Conservation (phyloP, 2,113 vertebrate genomes). For the Pimephales promelas region DNA sequence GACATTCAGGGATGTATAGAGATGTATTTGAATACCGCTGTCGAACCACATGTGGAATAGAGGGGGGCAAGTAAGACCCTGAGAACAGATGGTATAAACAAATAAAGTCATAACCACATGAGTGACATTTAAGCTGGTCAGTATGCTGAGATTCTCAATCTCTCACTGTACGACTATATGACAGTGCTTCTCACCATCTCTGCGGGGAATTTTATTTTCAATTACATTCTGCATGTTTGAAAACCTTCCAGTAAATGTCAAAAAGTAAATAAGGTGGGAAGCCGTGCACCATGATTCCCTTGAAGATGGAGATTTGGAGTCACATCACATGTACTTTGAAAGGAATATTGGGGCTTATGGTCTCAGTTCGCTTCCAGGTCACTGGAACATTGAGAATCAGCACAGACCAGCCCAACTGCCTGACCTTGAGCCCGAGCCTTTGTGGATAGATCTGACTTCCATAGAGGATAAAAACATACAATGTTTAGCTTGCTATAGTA, state of each 20-base stretch:
- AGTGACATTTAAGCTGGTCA: slow-evolving; percentile 56
- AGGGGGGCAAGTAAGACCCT: slow-evolving; percentile 31
- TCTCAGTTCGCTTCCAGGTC: slow-evolving; percentile 46
- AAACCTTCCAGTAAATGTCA: slow-evolving; percentile 62
- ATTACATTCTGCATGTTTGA: slow-evolving; percentile 51
- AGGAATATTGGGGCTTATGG: slow-evolving; percentile 51
- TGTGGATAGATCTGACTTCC: slow-evolving; percentile 8
- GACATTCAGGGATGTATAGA: slow-evolving; percentile 44
- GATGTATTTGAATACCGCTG: slow-evolving; percentile 35
- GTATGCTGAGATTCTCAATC: slow-evolving; percentile 52
- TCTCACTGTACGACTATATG: slow-evolving; percentile 52
- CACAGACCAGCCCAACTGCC: neutral
- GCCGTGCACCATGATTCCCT: slow-evolving; percentile 29
- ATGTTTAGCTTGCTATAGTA: neutral
- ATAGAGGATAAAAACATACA: neutral
- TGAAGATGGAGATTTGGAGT: slow-evolving; percentile 54
- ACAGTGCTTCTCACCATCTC: slow-evolving; percentile 39
- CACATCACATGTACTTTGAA: slow-evolving; percentile 50
- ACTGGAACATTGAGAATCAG: slow-evolving; percentile 40
- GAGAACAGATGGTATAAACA: slow-evolving; percentile 37
- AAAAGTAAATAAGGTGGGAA: slow-evolving; percentile 58
- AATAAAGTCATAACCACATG: slow-evolving; percentile 47
- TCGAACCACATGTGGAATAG: slow-evolving; percentile 38
- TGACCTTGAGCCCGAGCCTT: neutral
- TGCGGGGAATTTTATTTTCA: slow-evolving; percentile 56